Evolutionary conservation across 1,140 invertebrate species (phyloP).

Genomic region (Druon quercuslanigerum): DNA sequence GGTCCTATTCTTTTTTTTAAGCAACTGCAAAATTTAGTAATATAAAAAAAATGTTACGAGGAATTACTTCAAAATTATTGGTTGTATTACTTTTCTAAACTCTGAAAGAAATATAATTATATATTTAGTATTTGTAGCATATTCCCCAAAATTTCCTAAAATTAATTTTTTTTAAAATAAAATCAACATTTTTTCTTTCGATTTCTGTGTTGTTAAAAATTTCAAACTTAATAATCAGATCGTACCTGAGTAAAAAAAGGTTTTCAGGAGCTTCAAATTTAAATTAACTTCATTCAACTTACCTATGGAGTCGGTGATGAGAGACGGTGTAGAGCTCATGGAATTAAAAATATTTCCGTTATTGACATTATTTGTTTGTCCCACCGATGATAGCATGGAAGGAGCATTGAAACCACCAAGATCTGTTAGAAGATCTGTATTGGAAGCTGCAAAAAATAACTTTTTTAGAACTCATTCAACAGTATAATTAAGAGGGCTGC

Average conservation of each 20-base stretch:
- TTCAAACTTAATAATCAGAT: not conserved
- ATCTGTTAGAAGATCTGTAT: conserved; percentile 79
- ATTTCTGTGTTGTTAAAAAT: not conserved
- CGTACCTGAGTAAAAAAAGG: not conserved
- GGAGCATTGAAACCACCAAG: conserved; percentile 71
- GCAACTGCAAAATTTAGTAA: no score
- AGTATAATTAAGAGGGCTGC: no score
- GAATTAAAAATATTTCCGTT: conserved; percentile 66
- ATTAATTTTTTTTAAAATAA: no score
- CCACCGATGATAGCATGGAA: conserved; percentile 54
- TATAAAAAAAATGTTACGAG: no score
- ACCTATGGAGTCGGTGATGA: conserved; percentile 63
- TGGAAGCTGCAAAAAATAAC: conserved; percentile 57
- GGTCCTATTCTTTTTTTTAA: no score
- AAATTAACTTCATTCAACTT: conserved; percentile 39
- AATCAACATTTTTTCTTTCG: no score
- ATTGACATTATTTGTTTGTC: conserved; percentile 58
- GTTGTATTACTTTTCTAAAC: no score
- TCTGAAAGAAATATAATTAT: no score
- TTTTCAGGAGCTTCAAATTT: not conserved
- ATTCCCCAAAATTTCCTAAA: no score
- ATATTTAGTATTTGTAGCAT: no score
- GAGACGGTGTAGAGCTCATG: conserved; percentile 38
- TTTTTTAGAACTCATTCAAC: conserved; percentile 15
- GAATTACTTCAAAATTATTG: no score